These are phyloP conservation scores for Fulmarus glacialis DNA, from an alignment of 2,113 vertebrate genomes.

Conservation along the genomic window DNA sequence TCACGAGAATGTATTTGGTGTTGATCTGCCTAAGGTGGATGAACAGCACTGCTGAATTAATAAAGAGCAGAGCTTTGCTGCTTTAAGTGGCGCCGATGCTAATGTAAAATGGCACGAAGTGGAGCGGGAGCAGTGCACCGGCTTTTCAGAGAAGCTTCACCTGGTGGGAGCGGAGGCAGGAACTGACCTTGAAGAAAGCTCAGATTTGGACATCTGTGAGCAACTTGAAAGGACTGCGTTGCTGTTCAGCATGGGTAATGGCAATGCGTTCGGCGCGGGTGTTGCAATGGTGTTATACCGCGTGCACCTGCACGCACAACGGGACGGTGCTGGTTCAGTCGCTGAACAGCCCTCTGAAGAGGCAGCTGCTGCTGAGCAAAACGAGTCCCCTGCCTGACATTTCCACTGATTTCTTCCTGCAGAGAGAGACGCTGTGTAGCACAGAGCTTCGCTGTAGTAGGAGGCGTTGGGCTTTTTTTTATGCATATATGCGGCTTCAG, in stretches of 20 bases:
- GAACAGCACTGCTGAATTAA: neutral
- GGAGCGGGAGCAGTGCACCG: neutral
- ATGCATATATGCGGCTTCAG: neutral
- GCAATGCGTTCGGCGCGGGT: accelerated
- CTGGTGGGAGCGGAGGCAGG: constrained; percentile 4
- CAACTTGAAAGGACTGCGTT: neutral
- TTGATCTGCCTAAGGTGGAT: neutral
- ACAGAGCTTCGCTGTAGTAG: neutral
- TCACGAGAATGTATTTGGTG: neutral
- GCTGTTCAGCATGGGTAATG: neutral
- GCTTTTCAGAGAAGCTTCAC: neutral
- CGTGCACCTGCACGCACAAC: neutral
- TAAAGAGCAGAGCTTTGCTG: neutral
- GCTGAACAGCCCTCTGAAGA: neutral
- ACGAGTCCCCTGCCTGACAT: neutral
- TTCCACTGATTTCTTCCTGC: neutral
- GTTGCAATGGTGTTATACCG: accelerated
- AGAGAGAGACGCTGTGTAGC: neutral
- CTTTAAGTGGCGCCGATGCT: neutral
- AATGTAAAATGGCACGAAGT: neutral
- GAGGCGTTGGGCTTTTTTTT: neutral
- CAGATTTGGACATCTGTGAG: neutral
- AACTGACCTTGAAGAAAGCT: constrained; percentile 7
- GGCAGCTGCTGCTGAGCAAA: neutral
- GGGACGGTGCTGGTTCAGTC: neutral